phyloP scores from a whole-genome alignment of 2,113 vertebrate genomes.

The Cranoglanis bouderius region DNA sequence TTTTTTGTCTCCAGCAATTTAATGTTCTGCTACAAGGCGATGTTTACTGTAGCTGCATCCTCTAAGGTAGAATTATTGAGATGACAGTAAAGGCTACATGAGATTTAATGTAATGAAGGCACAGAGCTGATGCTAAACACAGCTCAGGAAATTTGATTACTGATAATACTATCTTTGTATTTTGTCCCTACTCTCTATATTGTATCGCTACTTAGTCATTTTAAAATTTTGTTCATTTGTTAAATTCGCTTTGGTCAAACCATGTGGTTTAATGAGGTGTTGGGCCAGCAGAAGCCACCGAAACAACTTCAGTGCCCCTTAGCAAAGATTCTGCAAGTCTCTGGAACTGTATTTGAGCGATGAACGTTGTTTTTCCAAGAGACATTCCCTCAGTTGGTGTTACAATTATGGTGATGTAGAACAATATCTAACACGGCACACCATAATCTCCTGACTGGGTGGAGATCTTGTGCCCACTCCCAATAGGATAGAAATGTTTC shows the following conservation, averaged over 20 bases:
- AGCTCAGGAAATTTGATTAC: neutral
- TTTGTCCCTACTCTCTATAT: neutral
- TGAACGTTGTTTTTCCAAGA: neutral
- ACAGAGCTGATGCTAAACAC: neutral
- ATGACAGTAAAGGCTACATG: neutral
- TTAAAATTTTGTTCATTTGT: neutral
- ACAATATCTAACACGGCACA: neutral
- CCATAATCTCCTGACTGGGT: neutral
- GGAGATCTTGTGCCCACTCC: neutral
- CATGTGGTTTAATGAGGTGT: neutral
- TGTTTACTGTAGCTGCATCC: neutral
- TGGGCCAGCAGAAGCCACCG: neutral
- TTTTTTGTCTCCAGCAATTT: neutral
- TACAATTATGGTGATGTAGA: neutral
- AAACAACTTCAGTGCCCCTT: neutral
- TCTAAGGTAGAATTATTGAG: neutral
- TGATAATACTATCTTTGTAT: neutral
- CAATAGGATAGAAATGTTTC: neutral
- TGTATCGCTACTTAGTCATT: neutral
- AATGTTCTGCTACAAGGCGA: neutral
- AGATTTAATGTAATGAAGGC: slow-evolving; percentile 23
- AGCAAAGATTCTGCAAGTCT: neutral
- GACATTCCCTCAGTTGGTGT: neutral
- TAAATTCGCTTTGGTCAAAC: neutral
- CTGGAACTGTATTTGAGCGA: too few relatives aligned